Conservation (phyloP, 2,113 vertebrate genomes). For the Cyanoliseus patagonus region DNA sequence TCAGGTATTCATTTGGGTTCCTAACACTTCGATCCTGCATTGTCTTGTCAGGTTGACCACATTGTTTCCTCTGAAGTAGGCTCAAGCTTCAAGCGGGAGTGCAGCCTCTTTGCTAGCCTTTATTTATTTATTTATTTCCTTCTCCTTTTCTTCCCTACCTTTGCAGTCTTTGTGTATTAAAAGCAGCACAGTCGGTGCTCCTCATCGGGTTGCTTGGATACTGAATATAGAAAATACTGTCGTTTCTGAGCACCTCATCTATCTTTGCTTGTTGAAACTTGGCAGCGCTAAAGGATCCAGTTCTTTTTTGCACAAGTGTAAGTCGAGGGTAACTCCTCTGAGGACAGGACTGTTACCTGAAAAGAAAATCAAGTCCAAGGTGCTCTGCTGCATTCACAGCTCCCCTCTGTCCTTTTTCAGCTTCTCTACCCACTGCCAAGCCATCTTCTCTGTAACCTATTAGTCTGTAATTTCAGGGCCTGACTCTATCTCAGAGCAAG, state of each 20-base stretch:
- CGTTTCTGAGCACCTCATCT: constrained; percentile 1
- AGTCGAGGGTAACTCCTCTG: not conserved
- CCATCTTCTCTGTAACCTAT: not conserved
- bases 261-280: not conserved
- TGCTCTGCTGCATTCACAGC: not conserved
- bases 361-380: not conserved
- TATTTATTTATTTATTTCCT: not conserved
- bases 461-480: not conserved
- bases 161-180: not conserved
- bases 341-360: not conserved
- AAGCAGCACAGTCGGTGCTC: not conserved
- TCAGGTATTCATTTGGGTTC: not conserved
- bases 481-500: not conserved
- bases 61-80: not conserved
- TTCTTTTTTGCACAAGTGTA: not conserved
- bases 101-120: not conserved
- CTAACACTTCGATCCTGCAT: not conserved
- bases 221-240: not conserved
- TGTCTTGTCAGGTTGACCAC: fast-evolving
- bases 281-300: not conserved
- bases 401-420: not conserved
- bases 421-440: not conserved
- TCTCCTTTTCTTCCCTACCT: not conserved
- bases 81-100: not conserved
- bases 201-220: not conserved